Evolutionary conservation across 2,113 vertebrate species (phyloP), one percentile per base, ranked within the genome.

Genomic region (Beaufortia kweichowensis): DNA sequence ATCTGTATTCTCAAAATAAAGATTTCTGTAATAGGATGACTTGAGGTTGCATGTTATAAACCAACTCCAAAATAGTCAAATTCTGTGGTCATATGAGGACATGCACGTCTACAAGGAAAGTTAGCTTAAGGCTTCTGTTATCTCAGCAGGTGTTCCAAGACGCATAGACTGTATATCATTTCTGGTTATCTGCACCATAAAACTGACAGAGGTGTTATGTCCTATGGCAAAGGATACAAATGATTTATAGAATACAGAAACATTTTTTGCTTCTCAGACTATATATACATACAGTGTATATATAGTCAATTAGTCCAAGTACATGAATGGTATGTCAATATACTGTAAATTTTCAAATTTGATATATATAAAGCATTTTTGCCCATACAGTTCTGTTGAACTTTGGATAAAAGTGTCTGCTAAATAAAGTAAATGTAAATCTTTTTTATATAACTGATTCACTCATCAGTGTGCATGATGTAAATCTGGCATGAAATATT

Each of bases 151-250:
- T 73, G 69, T 73, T 70, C 31, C 19, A 56, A 21, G 24, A 23
- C 19, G n/a, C n/a, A 76, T 41, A 75, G 15, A 29, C 8, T 53
- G 61, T 48, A 28, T 5, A 66, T 74, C 2, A 76, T 76, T 48
- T 48, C 17, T 17, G 33, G 33, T 31, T 28, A 43, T 71, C n/a
- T 57, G 11, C 46, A 24, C 28, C 33, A 10, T 64, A 57, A 64
- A 64, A 48, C 26, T 76, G 26, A 29, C 43, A 33, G 17, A n/a
- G 28, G 5, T 41, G 21, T 75, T 75, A 0, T 53, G 41, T 48
- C 77, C 21, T n/a, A 41, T 63, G 35, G 79, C 59, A 33, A n/a
- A n/a, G n/a, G n/a, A n/a, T n/a, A n/a, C n/a, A n/a, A n/a, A 53
- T 43, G 66, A 12, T 55, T 33, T 8, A 53, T 67, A 53, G 19